A percentile compares a stretch with the other conserved stretches of the same genome.
Evolutionary conservation across 1,140 invertebrate genomes (phyloP).

Genomic region (Venturia canescens): DNA sequence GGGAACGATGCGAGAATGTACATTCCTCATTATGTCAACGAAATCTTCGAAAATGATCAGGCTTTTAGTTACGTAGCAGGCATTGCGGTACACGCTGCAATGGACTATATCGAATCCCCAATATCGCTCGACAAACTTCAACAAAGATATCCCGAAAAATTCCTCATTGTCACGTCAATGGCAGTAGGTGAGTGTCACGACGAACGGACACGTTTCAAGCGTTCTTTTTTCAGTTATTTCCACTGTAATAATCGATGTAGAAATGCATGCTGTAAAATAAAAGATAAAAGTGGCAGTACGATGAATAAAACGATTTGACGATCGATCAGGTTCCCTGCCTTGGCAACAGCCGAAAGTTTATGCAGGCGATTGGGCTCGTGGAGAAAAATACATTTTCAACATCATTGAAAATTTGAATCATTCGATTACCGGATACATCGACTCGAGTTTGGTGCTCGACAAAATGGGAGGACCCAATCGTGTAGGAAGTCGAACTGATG

Average conservation of each 20-base stretch:
- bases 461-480: constrained; percentile 90
- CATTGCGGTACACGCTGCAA: constrained; percentile 90
- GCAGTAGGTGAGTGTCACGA: too few relatives aligned
- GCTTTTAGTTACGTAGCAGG: constrained; percentile 86
- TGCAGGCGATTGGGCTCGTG: constrained; percentile 87
- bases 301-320: too few relatives aligned
- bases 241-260: too few relatives aligned
- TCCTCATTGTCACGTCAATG: constrained; percentile 86
- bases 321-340: constrained; percentile 68
- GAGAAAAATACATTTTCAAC: constrained; percentile 82
- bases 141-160: constrained; percentile 83
- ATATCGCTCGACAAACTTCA: constrained; percentile 78
- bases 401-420: constrained; percentile 87
- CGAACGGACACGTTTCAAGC: too few relatives aligned
- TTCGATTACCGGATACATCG: constrained; percentile 86
- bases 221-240: too few relatives aligned
- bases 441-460: constrained; percentile 93
- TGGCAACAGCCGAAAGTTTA: constrained; percentile 76
- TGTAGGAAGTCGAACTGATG: constrained; percentile 86
- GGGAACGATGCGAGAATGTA: constrained; percentile 85
- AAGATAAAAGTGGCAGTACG: too few relatives aligned
- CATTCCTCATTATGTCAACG: constrained; percentile 78
- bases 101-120: constrained; percentile 79
- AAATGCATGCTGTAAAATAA: too few relatives aligned
- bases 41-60: constrained; percentile 51